phyloP scores from a whole-genome alignment of 1,140 invertebrate species.

The Kradibia gibbosae region DNA sequence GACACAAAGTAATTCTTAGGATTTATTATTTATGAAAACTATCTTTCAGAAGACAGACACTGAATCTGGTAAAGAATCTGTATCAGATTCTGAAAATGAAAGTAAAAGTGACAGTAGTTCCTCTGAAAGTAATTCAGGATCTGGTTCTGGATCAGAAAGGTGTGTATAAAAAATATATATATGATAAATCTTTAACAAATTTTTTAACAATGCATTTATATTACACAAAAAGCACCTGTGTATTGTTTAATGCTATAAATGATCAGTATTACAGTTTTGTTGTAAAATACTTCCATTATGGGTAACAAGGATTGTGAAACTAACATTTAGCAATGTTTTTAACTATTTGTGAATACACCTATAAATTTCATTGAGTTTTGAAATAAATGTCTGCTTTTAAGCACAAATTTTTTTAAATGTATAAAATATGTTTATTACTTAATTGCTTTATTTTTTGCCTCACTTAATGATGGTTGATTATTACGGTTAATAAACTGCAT shows the following conservation, averaged over 20 bases:
- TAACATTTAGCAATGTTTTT: constrained; percentile 23
- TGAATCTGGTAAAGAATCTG: constrained; percentile 78
- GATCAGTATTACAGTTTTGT: not conserved
- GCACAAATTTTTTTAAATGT: not conserved
- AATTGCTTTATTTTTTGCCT: not conserved
- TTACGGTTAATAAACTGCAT: not conserved
- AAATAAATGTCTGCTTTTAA: not conserved
- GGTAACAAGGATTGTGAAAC: constrained; percentile 31
- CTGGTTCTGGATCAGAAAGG: constrained; percentile 77
- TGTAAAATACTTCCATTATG: constrained; percentile 32
- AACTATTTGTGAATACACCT: constrained; percentile 3
- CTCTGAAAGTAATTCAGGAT: constrained; percentile 74
- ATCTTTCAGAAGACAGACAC: constrained; percentile 76
- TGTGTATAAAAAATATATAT: constrained; percentile 59
- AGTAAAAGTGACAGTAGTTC: constrained; percentile 78
- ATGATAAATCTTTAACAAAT: not conserved
- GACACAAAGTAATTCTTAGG: constrained; percentile 29
- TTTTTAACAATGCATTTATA: not conserved
- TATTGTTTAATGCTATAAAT: not conserved
- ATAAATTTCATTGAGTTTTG: constrained; percentile 11
- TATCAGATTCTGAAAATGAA: constrained; percentile 78
- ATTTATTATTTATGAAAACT: constrained; percentile 47
- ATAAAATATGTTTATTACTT: not conserved
- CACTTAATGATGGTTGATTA: not conserved
- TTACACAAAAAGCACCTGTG: not conserved